Base-by-base conservation (phyloP, 2,888 invertebrate genomes). In the Cataglyphis rosenhaueri region DNA sequence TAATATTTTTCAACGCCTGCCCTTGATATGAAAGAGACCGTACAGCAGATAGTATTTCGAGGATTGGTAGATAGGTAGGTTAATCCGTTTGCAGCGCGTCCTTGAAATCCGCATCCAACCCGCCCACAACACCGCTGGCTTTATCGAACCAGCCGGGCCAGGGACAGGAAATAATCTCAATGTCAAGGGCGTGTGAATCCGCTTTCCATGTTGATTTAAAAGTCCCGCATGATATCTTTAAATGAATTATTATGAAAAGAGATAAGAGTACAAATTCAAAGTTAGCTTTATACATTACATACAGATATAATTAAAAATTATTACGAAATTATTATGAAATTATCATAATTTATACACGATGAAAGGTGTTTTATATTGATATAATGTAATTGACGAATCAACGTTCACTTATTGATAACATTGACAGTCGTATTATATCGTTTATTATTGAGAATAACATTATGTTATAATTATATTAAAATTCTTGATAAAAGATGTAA, bases 61-160 rank as follows among this genome's bases (percentile, higher is more conserved):
- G 84, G 78, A 29, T 85, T 83, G 78, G 41, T 86, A 84, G 81
- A 21, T 85, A 84, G 81, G 44, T 86, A 84, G 81, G 82, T 83
- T 89, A 86, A 91, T 88, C 89, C 76, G 82, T 82, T 88, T 90
- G 88, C 79, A 86, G 86, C n/a, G 64, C 84, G 91, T 91, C 92
- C 92, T 92, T 92, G 91, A 86, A 76, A 82, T 79, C 52, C 76
- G 84, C 85, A 87, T 83, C 88, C 85, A 86, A 86, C 87, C 88
- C 88, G 90, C 86, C 89, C 89, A 89, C 89, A 90, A 86, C 88
- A 86, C 88, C 86, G 84, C 84, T 59, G 87, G 93, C 93, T 92
- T 88, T 93, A 93, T 93, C 92, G 93, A 93, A 93, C 93, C 90
- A 86, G 89, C 92, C 91, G 91, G 92, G 91, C 92, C 92, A 92